Percentiles rank a stretch among this genome's conserved stretches.
Evolutionary conservation across 2,888 invertebrate species (phyloP).

Genomic region (Drosophila borealis): DNA sequence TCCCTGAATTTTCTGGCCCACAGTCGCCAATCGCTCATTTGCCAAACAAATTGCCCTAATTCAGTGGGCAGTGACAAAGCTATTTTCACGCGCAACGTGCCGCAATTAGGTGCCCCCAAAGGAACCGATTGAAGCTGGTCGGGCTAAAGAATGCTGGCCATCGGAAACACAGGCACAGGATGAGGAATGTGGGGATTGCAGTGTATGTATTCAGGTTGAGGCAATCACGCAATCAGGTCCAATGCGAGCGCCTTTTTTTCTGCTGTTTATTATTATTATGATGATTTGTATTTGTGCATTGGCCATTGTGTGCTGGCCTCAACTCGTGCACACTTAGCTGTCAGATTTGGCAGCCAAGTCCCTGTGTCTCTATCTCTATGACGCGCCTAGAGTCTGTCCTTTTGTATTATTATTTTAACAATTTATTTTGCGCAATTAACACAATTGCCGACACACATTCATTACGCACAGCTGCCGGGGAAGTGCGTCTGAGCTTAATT

Average conservation of each 20-base stretch:
- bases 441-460: conserved; percentile 79
- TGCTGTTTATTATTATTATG: conserved; percentile 45
- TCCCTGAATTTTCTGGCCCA: conserved; percentile 17
- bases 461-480: conserved; percentile 68
- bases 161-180: conserved; percentile 36
- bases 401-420: conserved; percentile 78
- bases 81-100: conserved; percentile 69
- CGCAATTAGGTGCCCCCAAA: conserved; percentile 56
- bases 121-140: conserved; percentile 17
- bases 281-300: conserved; percentile 54
- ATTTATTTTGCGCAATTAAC: conserved; percentile 80
- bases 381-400: conserved; percentile 5
- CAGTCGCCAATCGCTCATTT: neutral
- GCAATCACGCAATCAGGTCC: conserved; percentile 34
- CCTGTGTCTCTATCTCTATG: conserved; percentile 18
- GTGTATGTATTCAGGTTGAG: neutral
- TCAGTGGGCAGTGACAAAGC: conserved; percentile 47
- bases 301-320: conserved; percentile 36
- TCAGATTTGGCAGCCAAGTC: conserved; percentile 40
- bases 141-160: conserved; percentile 6
- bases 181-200: neutral
- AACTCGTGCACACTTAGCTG: conserved; percentile 23
- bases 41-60: conserved; percentile 35
- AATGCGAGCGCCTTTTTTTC: conserved; percentile 12
- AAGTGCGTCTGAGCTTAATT: conserved; percentile 75